A percentile compares a stretch with the other conserved stretches of the same genome.
These are phyloP conservation scores for Cheilosia variabilis DNA, from an alignment of 2,888 invertebrate genomes.

Conservation along the genomic window DNA sequence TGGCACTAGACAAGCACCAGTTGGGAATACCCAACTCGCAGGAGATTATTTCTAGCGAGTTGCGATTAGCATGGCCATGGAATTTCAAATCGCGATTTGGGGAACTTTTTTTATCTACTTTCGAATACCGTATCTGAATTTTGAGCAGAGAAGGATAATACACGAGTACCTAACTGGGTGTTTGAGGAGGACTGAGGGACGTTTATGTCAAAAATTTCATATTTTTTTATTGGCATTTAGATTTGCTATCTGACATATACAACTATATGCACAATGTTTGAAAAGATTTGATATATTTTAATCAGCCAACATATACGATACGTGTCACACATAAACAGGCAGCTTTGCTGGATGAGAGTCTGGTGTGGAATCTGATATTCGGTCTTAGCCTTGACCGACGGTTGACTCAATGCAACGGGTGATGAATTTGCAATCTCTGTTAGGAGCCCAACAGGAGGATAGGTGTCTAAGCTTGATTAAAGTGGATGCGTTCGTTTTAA, in stretches of 20 bases:
- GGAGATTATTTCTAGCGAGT: constrained; percentile 45
- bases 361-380: constrained; percentile 5
- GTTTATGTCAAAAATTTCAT: constrained; percentile 59
- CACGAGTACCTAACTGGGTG: not conserved
- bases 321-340: constrained; percentile 11
- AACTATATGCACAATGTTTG: constrained; percentile 2
- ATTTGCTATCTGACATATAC: constrained; percentile 46
- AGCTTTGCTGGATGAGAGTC: constrained; percentile 2
- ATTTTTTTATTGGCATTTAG: constrained; percentile 27
- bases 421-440: not conserved
- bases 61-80: constrained; percentile 66
- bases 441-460: not conserved
- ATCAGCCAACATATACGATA: not conserved
- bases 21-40: constrained; percentile 68
- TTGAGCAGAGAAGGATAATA: constrained; percentile 42
- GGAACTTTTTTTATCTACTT: constrained; percentile 14
- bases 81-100: constrained; percentile 63
- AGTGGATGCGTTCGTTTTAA: not conserved
- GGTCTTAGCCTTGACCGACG: constrained; percentile 25
- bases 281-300: not conserved
- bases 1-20: constrained; percentile 74
- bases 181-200: constrained; percentile 24
- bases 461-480: not conserved
- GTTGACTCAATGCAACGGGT: constrained; percentile 10
- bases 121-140: constrained; percentile 37